A percentile compares a stretch with the other conserved stretches of the same genome.
These are phyloP conservation scores for Amaurobius ferox DNA, from an alignment of 2,888 invertebrate genomes.

Conservation along the genomic window DNA sequence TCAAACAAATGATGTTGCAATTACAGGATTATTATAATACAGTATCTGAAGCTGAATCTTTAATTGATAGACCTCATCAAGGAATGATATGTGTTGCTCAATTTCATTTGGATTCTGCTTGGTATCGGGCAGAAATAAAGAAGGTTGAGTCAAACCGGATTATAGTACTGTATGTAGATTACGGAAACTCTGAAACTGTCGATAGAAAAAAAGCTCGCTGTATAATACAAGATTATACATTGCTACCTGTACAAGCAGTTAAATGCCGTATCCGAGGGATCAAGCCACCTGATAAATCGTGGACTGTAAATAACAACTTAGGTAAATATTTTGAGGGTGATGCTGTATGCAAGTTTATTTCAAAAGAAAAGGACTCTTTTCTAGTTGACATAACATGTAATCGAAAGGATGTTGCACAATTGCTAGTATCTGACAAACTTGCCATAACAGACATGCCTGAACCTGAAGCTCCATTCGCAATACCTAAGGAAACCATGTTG, in stretches of 20 bases:
- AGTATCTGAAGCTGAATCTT: slow-evolving; percentile 6
- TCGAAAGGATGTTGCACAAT: slow-evolving; percentile 38
- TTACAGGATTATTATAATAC: slow-evolving; percentile 60
- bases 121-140: slow-evolving; percentile 76
- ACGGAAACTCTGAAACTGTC: slow-evolving; percentile 64
- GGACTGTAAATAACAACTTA: slow-evolving; percentile 25
- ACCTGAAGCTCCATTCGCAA: not conserved
- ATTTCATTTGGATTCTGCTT: slow-evolving; percentile 76
- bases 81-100: slow-evolving; percentile 71
- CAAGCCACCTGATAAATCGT: slow-evolving; percentile 37
- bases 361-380: slow-evolving; percentile 42
- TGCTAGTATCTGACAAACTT: slow-evolving; percentile 28
- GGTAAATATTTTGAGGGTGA: slow-evolving; percentile 62
- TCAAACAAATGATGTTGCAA: slow-evolving; percentile 73
- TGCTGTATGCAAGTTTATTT: slow-evolving; percentile 48
- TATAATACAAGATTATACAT: slow-evolving; percentile 62
- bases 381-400: slow-evolving; percentile 50
- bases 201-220: slow-evolving; percentile 37
- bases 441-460: slow-evolving; percentile 21
- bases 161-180: slow-evolving; percentile 58
- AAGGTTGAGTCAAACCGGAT: slow-evolving; percentile 31
- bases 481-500: not conserved
- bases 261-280: slow-evolving; percentile 66
- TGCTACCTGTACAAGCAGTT: slow-evolving; percentile 66
- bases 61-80: slow-evolving; percentile 41